Base-by-base conservation (phyloP, 2,888 invertebrate species). In the Baccha elongata region DNA sequence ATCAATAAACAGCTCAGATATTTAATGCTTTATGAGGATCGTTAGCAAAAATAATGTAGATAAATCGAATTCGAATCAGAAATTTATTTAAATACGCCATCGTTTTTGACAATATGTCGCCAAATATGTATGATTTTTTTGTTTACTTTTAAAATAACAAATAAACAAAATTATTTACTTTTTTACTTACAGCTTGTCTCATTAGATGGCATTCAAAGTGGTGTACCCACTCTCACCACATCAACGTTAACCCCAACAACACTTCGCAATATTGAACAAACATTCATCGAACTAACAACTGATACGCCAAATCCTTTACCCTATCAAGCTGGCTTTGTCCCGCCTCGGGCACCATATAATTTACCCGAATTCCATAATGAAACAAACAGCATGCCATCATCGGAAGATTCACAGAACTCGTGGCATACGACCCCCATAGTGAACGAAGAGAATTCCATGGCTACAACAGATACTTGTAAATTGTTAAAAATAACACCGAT, bases 201-300 rank as follows among this genome's bases (percentile, higher is more conserved):
- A 90, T 92, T 96, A 91, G 96, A 96, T 92, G 96, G 96, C 88
- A 92, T 96, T 90, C 96, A 96, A 91, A 96, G 95, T 90, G 96
- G 96, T 88, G 96, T 97, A 88, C 97, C 97, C 67, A 97, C 98
- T 78, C 94, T 96, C 91, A 98, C 98, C 85, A 98, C 98, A 88
- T 95, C 98, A 85, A 98, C 97, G 88, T 93, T 98, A 87, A 98
- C 98, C 86, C 98, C 98, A 85, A 98, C 98, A 52, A 98, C 97
- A 87, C 92, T 98, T 89, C 94, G 97, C 88, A 95, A 94, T 92
- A 96, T 98, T 91, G 97, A 98, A 92, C 97, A 98, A 84, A 95
- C 96, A 0, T 96, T 97, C 91, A 94, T 96, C 89, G 97, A 97
- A 92, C 92, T 97, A 88, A 95, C 95, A 91, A 93, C 93, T 88